Evolutionary conservation across 2,797 vertebrate species (phyloP).

Genomic region (Hyperoplus lanceolatus): DNA sequence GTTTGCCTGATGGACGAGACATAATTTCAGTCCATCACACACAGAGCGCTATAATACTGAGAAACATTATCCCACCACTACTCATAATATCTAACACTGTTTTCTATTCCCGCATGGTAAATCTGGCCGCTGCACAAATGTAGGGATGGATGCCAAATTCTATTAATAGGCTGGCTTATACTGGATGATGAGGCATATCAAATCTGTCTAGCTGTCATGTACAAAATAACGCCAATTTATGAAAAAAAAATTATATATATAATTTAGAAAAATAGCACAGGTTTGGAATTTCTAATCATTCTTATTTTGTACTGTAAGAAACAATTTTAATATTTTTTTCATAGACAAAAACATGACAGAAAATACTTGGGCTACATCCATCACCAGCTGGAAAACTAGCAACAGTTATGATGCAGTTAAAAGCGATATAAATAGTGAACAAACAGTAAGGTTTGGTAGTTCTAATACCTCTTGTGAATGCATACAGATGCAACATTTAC

Average conservation of each 20-base stretch:
- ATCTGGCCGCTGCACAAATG: conserved; percentile 26
- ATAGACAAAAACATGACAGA: not conserved
- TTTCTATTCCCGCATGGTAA: conserved; percentile 40
- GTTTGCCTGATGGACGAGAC: conserved; percentile 44
- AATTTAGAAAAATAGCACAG: not conserved
- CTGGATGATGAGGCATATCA: conserved; percentile 10
- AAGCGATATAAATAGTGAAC: not conserved
- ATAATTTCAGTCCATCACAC: conserved; percentile 36
- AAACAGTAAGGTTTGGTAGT: not conserved
- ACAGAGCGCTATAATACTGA: not conserved
- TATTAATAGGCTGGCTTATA: conserved; percentile 21
- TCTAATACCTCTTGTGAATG: not conserved
- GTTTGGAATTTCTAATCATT: not conserved
- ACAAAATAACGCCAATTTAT: not conserved
- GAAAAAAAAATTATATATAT: too few relatives aligned
- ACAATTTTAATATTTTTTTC: not conserved
- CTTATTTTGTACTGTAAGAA: not conserved
- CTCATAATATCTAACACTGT: conserved; percentile 27
- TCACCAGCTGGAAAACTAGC: not conserved
- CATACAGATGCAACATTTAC: not conserved
- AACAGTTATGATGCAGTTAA: not conserved
- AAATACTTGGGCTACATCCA: not conserved
- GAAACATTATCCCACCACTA: conserved; percentile 32
- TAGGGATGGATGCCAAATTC: conserved; percentile 3
- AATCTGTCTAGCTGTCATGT: not conserved